These are phyloP conservation scores for Dicyrtomina minuta DNA, from an alignment of 2,888 invertebrate genomes.

Conservation along the genomic window DNA sequence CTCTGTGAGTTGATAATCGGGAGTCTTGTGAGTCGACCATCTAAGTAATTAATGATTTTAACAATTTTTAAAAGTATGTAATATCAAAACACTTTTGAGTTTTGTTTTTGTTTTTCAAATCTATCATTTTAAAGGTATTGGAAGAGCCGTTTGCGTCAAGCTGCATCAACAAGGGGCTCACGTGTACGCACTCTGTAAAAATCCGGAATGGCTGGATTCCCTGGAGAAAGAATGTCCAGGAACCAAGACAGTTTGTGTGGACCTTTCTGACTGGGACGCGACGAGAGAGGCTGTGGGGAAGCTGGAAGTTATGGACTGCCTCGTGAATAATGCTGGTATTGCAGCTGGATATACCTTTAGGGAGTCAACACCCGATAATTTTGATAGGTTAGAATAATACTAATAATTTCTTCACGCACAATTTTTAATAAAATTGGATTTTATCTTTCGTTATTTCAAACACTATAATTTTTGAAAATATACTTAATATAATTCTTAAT, in stretches of 20 bases:
- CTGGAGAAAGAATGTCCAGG: constrained; percentile 63
- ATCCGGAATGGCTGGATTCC: constrained; percentile 65
- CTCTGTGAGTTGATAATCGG: too few species aligned
- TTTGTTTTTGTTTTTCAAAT: not conserved
- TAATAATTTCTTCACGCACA: too few species aligned
- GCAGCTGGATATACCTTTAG: constrained; percentile 71
- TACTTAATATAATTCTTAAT: too few species aligned
- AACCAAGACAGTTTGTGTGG: constrained; percentile 68
- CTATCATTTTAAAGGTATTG: constrained; percentile 61
- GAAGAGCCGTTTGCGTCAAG: constrained; percentile 61
- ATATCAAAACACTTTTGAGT: too few species aligned
- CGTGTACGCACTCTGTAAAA: constrained; percentile 76
- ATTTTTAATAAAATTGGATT: too few species aligned
- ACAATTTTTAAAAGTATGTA: too few species aligned
- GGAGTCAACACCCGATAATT: constrained; percentile 66
- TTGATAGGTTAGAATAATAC: constrained; percentile 66
- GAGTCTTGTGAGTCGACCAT: too few species aligned
- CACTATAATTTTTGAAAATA: not conserved
- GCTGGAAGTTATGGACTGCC: constrained; percentile 70
- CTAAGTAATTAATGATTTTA: too few species aligned
- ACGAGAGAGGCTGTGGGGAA: constrained; percentile 64
- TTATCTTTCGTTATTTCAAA: too few species aligned
- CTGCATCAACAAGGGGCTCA: constrained; percentile 60
- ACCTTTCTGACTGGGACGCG: constrained; percentile 74
- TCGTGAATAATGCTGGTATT: constrained; percentile 88